Evolutionary conservation across 2,113 vertebrate genomes (phyloP), one percentile per base, ranked within the genome.

Genomic region (Epinephelus lanceolatus): DNA sequence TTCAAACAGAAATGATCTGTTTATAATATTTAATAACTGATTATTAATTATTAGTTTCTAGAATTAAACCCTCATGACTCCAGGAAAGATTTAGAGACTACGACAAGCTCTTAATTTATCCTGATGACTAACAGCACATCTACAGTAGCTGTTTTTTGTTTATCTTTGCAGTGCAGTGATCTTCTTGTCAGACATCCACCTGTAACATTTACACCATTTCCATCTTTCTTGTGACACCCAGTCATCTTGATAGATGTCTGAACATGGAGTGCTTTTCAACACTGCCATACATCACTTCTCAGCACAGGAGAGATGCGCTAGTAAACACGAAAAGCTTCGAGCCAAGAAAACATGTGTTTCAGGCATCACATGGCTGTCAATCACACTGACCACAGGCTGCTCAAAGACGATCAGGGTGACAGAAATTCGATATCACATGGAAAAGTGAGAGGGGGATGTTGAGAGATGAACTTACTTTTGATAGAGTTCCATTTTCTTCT

Each of bases 401-500:
- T 59, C 45, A 21, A 76, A 61, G 25, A 82, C 10, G 25, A 73
- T 21, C 33, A 53, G 27, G 56, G 72, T 1, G 21, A 21, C 23
- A 37, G 85, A 52, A 72, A 93, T 71, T 3, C 7, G 40, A 88
- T 84, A 82, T 60, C 52, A 0, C 11, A 30, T 12, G 8, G 27
- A 63, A 68, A 23, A 70, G 60, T 33, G 55, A 74, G 59, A 79
- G 51, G 3, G 7, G 23, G 61, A 45, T 23, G 55, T 21, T 27
- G 33, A 37, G 53, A 61, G 37, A 51, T 11, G 9, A 33, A 55
- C 95, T 71, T 92, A 97, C 96, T 95, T 97, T 97, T 69, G 96
- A 94, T 73, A 95, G 88, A 3, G 92, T 94, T 57, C 96, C 95
- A 12, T 97, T 97, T 88, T 96, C 95, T 73, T 97, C 96, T 57